Percentiles rank a stretch among this genome's conserved stretches.
phyloP scores from a whole-genome alignment of 2,797 vertebrate species.

The Alauda arvensis region DNA sequence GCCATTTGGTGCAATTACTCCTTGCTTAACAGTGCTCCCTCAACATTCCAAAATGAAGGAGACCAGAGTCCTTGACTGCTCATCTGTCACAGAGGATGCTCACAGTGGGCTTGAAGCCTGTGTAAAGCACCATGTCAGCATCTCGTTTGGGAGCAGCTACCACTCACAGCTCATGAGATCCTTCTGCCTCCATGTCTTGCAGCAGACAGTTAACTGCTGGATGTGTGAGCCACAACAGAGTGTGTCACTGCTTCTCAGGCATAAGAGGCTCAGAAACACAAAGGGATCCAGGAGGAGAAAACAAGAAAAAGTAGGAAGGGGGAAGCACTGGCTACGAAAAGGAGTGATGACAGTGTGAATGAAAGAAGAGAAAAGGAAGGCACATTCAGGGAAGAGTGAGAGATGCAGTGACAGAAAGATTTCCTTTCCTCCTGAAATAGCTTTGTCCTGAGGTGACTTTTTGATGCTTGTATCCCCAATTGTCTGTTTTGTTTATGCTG shows the following conservation, averaged over 20 bases:
- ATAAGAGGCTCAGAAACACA: conserved; percentile 1
- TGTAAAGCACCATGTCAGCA: conserved; percentile 33
- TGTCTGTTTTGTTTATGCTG: no score
- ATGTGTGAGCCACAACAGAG: conserved; percentile 46
- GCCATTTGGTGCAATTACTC: background rate
- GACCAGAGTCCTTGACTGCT: background rate
- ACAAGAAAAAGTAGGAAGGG: background rate
- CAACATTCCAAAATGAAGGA: background rate
- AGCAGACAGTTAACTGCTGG: conserved; percentile 43
- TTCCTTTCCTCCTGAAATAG: conserved; percentile 2
- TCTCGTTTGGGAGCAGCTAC: conserved; percentile 47
- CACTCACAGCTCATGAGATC: conserved; percentile 54
- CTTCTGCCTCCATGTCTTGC: conserved; percentile 52
- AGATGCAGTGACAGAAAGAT: background rate
- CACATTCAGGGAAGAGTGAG: background rate
- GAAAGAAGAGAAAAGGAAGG: background rate
- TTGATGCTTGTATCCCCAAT: no score
- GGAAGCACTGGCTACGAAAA: background rate
- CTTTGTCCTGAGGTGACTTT: background rate
- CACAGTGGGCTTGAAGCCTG: conserved; percentile 4
- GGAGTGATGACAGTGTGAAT: background rate
- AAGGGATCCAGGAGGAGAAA: background rate
- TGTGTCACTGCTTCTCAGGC: background rate
- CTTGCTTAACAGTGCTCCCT: conserved; percentile 21
- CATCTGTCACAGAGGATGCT: conserved; percentile 21